A percentile compares a stretch with the other conserved stretches of the same genome.
These are phyloP conservation scores for Lithophane socia DNA, from an alignment of 2,888 invertebrate species.

Conservation along the genomic window DNA sequence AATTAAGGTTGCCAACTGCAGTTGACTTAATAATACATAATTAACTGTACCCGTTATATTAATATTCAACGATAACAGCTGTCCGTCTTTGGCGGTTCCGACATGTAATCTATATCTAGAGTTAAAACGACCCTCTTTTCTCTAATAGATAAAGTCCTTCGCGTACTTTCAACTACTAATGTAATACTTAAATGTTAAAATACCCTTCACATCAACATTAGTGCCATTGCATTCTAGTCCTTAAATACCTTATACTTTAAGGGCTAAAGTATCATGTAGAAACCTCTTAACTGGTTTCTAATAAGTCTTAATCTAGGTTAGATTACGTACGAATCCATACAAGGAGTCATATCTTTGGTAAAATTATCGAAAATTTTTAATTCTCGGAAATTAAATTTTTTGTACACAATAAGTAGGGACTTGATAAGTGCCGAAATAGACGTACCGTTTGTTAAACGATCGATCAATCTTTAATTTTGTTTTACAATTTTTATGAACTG, in stretches of 20 bases:
- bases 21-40: constrained; percentile 9
- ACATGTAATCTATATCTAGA: constrained; percentile 54
- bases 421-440: constrained; percentile 55
- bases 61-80: constrained; percentile 25
- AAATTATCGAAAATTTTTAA: constrained; percentile 77
- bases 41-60: not conserved
- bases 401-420: constrained; percentile 56
- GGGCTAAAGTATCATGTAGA: constrained; percentile 45
- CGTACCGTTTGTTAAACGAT: constrained; percentile 25
- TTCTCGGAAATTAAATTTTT: constrained; percentile 65
- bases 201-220: constrained; percentile 57
- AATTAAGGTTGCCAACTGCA: constrained; percentile 13
- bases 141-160: constrained; percentile 69
- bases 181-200: constrained; percentile 47
- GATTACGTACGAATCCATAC: constrained; percentile 67
- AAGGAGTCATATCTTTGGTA: constrained; percentile 72
- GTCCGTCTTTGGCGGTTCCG: constrained; percentile 40
- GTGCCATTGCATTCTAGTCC: constrained; percentile 47
- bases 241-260: constrained; percentile 39
- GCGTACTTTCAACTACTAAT: constrained; percentile 56
- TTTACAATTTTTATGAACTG: constrained; percentile 26
- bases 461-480: constrained; percentile 27
- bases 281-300: constrained; percentile 43
- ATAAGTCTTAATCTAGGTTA: constrained; percentile 58
- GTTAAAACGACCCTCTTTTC: constrained; percentile 62